Percentiles rank a stretch among this genome's conserved stretches.
Evolutionary conservation across 2,113 vertebrate genomes (phyloP).

Genomic region (Daboia siamensis): DNA sequence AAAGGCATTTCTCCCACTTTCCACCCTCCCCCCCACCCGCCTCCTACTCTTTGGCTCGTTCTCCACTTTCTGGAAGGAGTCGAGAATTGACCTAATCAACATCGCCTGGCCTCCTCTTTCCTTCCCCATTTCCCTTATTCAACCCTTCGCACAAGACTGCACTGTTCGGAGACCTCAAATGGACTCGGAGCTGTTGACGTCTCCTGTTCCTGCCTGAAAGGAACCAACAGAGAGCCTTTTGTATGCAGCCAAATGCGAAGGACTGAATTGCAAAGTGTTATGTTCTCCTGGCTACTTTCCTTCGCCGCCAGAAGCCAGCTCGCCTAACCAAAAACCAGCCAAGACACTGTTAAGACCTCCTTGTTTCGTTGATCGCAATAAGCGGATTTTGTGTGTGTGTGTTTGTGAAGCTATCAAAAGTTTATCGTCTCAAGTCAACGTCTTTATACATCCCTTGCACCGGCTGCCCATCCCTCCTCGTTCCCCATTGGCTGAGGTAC

Average conservation of each 20-base stretch:
- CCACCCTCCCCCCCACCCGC: too few species aligned
- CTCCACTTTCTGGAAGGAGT: conserved; percentile 39
- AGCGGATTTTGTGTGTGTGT: too few species aligned
- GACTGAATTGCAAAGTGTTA: conserved; percentile 58
- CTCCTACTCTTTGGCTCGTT: conserved; percentile 33
- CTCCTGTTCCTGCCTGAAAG: conserved; percentile 63
- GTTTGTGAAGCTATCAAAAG: too few species aligned
- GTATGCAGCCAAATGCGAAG: conserved; percentile 57
- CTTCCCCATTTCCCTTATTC: conserved; percentile 52
- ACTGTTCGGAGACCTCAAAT: conserved; percentile 59
- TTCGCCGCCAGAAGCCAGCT: too few species aligned
- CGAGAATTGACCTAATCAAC: conserved; percentile 63
- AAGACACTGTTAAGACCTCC: too few species aligned
- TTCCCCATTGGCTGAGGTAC: too few species aligned
- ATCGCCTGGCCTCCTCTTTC: conserved; percentile 14
- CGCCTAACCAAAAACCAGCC: too few species aligned
- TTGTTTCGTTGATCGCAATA: too few species aligned
- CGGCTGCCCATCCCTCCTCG: too few species aligned
- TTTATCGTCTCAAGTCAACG: too few species aligned
- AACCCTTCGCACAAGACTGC: conserved; percentile 71
- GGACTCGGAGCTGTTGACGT: conserved; percentile 63
- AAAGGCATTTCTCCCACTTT: conserved; percentile 10
- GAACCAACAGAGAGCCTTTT: conserved; percentile 76
- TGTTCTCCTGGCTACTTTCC: too few species aligned
- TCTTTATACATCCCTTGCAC: too few species aligned